Evolutionary conservation across 2,113 vertebrate genomes (phyloP).

Genomic region (Anarhynchus alexandrinus): DNA sequence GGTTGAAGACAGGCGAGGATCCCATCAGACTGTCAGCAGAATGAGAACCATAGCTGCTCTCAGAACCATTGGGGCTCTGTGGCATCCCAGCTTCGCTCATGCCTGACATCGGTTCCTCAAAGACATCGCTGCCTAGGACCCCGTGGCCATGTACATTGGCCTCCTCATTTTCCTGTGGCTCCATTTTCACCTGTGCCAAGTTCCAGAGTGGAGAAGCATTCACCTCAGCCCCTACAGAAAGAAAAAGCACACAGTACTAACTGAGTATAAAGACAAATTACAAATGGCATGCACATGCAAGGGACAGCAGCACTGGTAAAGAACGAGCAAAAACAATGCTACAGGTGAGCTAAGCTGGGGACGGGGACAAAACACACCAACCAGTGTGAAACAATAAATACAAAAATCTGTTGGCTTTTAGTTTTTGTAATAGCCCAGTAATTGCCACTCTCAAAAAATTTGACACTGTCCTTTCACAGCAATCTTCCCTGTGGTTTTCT

Average conservation of each 20-base stretch:
- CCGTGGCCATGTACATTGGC: slow-evolving; percentile 81
- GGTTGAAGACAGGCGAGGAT: slow-evolving; percentile 92
- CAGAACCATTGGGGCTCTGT: slow-evolving; percentile 87
- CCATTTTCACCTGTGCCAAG: slow-evolving; percentile 92
- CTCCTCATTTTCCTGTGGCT: slow-evolving; percentile 92
- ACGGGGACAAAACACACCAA: background rate
- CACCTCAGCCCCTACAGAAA: slow-evolving; percentile 78
- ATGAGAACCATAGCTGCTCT: slow-evolving; percentile 91
- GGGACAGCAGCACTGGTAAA: background rate
- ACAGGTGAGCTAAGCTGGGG: background rate
- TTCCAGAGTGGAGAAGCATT: slow-evolving; percentile 93
- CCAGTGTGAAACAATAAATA: background rate
- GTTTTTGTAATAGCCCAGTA: background rate
- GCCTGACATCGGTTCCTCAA: slow-evolving; percentile 97
- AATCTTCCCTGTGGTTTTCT: background rate
- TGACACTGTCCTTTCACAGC: background rate
- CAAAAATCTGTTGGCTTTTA: background rate
- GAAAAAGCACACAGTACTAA: background rate
- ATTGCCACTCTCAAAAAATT: background rate
- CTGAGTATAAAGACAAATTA: background rate
- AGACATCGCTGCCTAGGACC: slow-evolving; percentile 89
- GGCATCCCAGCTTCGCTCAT: slow-evolving; percentile 94
- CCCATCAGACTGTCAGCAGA: slow-evolving; percentile 94
- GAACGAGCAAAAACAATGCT: background rate
- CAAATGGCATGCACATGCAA: background rate